Evolutionary conservation across 2,113 vertebrate species (phyloP), one percentile per base, ranked within the genome.

Genomic region (Canis aureus): DNA sequence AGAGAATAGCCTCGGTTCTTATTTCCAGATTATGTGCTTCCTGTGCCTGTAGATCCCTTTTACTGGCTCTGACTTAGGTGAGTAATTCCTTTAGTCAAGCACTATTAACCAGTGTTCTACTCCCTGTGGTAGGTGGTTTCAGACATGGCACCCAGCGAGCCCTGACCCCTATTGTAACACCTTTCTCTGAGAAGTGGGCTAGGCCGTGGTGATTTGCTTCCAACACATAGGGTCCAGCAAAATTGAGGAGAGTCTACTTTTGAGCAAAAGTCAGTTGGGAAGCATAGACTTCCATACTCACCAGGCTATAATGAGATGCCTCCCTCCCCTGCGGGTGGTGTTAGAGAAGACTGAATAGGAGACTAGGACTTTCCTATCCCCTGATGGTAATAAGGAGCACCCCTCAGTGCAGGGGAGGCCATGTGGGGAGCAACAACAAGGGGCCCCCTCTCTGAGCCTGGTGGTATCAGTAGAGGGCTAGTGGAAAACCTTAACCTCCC

Each of bases 271-370:
- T 35, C 13, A 8, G 2, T 0, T 11, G 4, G 43, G 29, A 23
- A 74, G 25, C 19, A 15, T 17, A 8, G 32, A 35, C 8, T 27
- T 57, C 43, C 16, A 22, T 1, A 27, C 29, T 22, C 17, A n/a
- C 6, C 15, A 9, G 43, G 8, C 19, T 57, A 5, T 32, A 59
- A 10, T 0, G 9, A 74, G 69, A 38, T 32, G 57, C 35, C 10
- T 3, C 2, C 15, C 7, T 55, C 29, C 10, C 5, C 29, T 76
- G 51, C 17, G n/a, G 23, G 2, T 53, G 51, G 5, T 20, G 0
- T 60, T 15, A 22, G 32, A 89, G 51, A 84, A 35, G 3, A 5
- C 32, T 53, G 16, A n/a, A 17, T 3, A 43, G 23, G 29, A 15
- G 62, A 22, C 32, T 15, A 49, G 55, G 27, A 88, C 53, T 22